Evolutionary conservation across 1,140 invertebrate genomes (phyloP).

Genomic region (Portunus trituberculatus): DNA sequence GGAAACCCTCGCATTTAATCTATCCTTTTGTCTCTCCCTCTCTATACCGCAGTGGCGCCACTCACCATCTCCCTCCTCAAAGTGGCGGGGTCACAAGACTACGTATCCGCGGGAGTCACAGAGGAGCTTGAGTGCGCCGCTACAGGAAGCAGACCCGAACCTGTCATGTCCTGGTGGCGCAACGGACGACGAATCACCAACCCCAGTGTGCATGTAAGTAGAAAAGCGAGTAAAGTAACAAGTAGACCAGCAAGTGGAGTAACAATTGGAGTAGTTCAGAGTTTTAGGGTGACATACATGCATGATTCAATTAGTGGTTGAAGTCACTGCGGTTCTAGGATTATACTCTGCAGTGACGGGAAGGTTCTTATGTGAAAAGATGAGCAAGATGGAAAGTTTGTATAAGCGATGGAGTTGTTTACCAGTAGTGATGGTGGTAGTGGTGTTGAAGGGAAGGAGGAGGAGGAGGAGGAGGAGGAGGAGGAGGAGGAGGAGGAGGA

Average conservation of each 20-base stretch:
- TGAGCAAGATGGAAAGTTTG: no score
- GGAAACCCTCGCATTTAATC: no score
- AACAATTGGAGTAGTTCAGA: no score
- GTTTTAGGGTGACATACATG: no score
- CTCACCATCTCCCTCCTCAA: slow-evolving; percentile 70
- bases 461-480: not conserved
- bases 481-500: not conserved
- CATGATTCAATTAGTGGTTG: no score
- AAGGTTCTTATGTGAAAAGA: no score
- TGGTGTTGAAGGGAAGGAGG: not conserved
- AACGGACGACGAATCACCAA: slow-evolving; percentile 61
- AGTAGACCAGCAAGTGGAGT: no score
- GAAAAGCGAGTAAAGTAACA: not conserved
- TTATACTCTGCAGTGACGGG: no score
- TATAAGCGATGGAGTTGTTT: no score
- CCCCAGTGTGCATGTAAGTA: slow-evolving; percentile 58
- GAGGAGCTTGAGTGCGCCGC: slow-evolving; percentile 71
- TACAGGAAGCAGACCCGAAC: slow-evolving; percentile 69
- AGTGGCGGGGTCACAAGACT: slow-evolving; percentile 65
- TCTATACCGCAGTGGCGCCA: slow-evolving; percentile 61
- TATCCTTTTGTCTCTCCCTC: not conserved
- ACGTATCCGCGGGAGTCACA: slow-evolving; percentile 63
- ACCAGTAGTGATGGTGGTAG: not conserved
- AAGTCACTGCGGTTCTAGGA: no score
- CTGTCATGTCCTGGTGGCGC: slow-evolving; percentile 73